Evolutionary conservation across 30 jellyfish, hydroid and myxozoan species (phyloP).

Genomic region (Turritopsis dohrnii): DNA sequence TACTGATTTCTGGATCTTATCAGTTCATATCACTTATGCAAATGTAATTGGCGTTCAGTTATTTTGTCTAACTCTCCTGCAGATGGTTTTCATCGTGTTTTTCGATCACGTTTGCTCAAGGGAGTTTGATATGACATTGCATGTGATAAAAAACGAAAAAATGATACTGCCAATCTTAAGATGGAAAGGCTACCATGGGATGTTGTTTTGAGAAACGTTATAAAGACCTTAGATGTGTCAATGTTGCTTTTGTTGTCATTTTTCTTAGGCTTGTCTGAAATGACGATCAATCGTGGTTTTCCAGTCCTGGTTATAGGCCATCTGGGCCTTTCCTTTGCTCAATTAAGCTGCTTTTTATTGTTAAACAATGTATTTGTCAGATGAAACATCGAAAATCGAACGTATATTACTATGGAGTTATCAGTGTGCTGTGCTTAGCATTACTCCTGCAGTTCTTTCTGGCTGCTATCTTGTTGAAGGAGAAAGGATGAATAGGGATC

Average conservation of each 20-base stretch:
- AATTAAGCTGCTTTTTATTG: not conserved
- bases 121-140: not conserved
- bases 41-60: not conserved
- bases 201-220: not conserved
- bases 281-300: not conserved
- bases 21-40: not conserved
- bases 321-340: not conserved
- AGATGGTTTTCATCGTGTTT: not conserved
- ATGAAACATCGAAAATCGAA: not conserved
- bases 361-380: not conserved
- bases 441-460: not conserved
- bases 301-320: not conserved
- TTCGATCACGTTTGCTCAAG: not conserved
- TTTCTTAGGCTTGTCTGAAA: not conserved
- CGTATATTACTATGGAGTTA: not conserved
- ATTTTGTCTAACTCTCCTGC: not conserved
- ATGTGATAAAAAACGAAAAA: not conserved
- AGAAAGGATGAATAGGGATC: not conserved
- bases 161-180: no score
- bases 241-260: not conserved
- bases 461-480: not conserved
- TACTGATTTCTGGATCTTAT: not conserved
- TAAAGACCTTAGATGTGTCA: not conserved
- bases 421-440: not conserved
- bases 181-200: not conserved